Evolutionary conservation across 1,140 invertebrate species (phyloP).

Genomic region (Schlechtendalia chinensis): DNA sequence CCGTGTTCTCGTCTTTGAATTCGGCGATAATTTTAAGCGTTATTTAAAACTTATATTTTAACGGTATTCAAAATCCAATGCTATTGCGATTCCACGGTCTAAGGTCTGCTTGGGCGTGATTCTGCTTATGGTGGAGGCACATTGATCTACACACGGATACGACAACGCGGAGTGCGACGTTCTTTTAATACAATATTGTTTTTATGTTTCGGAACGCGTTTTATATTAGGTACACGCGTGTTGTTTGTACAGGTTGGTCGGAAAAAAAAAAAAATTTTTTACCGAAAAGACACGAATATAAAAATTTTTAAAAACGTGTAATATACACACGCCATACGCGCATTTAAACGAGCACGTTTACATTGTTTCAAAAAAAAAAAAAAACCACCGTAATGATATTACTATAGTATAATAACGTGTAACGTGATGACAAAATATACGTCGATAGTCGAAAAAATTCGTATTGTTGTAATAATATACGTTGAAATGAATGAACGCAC

Average conservation of each 20-base stretch:
- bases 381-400: neutral
- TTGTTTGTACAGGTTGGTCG: conserved; percentile 3
- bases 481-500: neutral
- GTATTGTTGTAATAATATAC: conserved; percentile 3
- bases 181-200: too few species aligned
- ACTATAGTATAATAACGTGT: neutral
- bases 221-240: neutral
- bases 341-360: neutral
- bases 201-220: neutral
- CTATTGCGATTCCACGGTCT: too few species aligned
- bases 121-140: too few species aligned
- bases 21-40: too few species aligned
- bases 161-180: too few species aligned
- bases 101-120: too few species aligned
- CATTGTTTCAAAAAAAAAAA: too few species aligned
- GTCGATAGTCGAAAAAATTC: neutral
- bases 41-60: too few species aligned
- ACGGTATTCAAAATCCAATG: too few species aligned
- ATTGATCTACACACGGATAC: too few species aligned
- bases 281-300: neutral
- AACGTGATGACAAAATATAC: neutral
- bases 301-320: neutral
- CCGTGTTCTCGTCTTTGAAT: too few species aligned
- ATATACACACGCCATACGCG: too few species aligned
- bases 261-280: neutral